Evolutionary conservation across 2,797 vertebrate genomes (phyloP).

Genomic region (Scolopax bukidnonensis): DNA sequence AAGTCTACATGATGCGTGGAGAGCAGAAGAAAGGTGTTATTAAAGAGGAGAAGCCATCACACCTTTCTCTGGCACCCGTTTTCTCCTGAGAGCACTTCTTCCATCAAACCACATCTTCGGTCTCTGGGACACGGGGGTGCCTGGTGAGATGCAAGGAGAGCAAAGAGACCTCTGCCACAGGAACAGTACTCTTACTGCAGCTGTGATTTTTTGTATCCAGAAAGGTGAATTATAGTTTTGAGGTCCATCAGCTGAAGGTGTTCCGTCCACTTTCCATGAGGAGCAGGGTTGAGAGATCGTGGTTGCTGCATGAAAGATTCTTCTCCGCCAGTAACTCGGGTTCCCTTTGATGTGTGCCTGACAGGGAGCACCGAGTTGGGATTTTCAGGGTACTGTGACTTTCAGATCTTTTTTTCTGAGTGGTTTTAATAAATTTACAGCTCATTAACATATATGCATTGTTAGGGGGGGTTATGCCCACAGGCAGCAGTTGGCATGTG

Average conservation of each 20-base stretch:
- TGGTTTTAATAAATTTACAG: background rate
- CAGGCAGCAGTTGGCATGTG: background rate
- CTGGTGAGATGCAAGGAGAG: background rate
- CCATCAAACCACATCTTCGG: background rate
- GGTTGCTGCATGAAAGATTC: background rate
- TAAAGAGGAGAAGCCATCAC: background rate
- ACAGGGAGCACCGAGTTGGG: background rate
- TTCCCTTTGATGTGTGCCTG: background rate
- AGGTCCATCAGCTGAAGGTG: background rate
- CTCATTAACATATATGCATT: background rate
- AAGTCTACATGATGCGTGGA: background rate
- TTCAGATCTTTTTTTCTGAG: background rate
- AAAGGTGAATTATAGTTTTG: background rate
- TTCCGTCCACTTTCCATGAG: background rate
- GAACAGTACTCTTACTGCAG: background rate
- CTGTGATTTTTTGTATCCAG: background rate
- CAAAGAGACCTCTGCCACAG: background rate
- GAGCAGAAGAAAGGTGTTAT: background rate
- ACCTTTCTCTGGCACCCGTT: background rate
- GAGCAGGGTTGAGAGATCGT: background rate
- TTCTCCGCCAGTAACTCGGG: background rate
- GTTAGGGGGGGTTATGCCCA: background rate
- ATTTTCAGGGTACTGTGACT: background rate
- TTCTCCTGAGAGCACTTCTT: background rate
- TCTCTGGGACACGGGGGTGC: background rate